Evolutionary conservation across 1,140 invertebrate species (phyloP).

Genomic region (Cotesia glomerata): DNA sequence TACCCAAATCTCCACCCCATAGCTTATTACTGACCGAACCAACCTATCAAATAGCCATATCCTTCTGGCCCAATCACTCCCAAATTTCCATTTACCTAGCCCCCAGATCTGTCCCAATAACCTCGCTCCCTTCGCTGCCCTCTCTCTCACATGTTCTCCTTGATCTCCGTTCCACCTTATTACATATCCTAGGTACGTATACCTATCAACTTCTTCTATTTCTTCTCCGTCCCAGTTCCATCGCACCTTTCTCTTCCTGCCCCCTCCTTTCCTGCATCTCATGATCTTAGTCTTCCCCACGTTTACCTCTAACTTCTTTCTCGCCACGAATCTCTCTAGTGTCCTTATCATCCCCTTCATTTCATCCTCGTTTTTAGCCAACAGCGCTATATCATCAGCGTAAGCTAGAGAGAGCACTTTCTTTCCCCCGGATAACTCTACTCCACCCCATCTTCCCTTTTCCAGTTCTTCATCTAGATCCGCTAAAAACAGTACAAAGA

Average conservation of each 20-base stretch:
- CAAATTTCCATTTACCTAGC: constrained; percentile 10
- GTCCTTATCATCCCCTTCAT: constrained; percentile 22
- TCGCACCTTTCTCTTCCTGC: neutral
- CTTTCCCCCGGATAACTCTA: neutral
- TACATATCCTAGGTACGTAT: constrained; percentile 18
- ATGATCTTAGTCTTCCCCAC: constrained; percentile 23
- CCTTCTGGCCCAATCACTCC: neutral
- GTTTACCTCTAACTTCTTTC: constrained; percentile 20
- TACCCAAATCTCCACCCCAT: neutral
- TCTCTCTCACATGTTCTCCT: constrained; percentile 8
- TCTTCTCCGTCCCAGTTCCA: constrained; percentile 9
- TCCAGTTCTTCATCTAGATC: constrained; percentile 13
- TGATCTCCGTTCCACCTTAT: constrained; percentile 17
- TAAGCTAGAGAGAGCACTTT: constrained; percentile 16
- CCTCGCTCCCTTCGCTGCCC: constrained; percentile 10
- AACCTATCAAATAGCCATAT: constrained; percentile 16
- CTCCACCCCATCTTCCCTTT: constrained; percentile 9
- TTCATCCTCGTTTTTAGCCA: constrained; percentile 14
- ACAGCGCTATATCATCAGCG: constrained; percentile 20
- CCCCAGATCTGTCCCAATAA: constrained; percentile 12
- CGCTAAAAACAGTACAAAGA: constrained; percentile 17
- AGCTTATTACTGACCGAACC: neutral
- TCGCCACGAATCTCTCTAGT: constrained; percentile 10
- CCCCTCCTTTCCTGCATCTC: constrained; percentile 17
- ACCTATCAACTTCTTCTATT: constrained; percentile 13